Evolutionary conservation across 2,888 invertebrate species (phyloP), one percentile per base, ranked within the genome.

Genomic region (Julus scanicus): DNA sequence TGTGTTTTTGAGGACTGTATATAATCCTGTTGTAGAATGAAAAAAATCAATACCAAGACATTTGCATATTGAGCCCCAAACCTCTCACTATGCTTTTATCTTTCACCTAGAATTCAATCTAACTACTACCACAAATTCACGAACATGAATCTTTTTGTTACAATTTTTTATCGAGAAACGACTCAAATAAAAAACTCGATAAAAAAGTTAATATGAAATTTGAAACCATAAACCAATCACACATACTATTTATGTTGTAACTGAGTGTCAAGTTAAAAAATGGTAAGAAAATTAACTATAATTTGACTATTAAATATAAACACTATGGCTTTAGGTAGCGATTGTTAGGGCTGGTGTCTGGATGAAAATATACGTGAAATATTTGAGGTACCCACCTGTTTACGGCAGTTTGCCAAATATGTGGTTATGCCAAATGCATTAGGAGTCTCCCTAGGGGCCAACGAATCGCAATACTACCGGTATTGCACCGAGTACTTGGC

Each of bases 341-440:
- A 17, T 53, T 17, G 11, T 53, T 3, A 15, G 53, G 29, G 5
- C 63, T 5, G 71, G 5, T 20, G 20, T 20, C n/a, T 63, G 63
- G 20, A 8, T 29, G 29, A 29, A 6, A 71, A 71, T 71, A 71
- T 71, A n/a, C 6, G 29, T 4, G 20, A 71, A 20, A 71, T 20
- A 29, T 71, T 29, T 71, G 71, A 9, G 71, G 71, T 71, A 20
- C 20, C 71, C 71, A 71, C 71, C 71, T 71, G 71, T 71, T 71
- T 71, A 71, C 20, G 71, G 71, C 71, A 71, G 20, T 71, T 71
- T 71, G 71, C 71, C 71, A 71, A 71, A 71, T 71, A 29, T 71
- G 71, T 20, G 71, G 71, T 20, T 71, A 20, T 71, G 71, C 20
- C 20, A 20, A 71, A 20, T n/a, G 71, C 20, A 29, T 71, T 71